A percentile compares a stretch with the other conserved stretches of the same genome.
These are phyloP conservation scores for Clarias batrachus DNA, from an alignment of 2,113 vertebrate genomes.

Conservation along the genomic window DNA sequence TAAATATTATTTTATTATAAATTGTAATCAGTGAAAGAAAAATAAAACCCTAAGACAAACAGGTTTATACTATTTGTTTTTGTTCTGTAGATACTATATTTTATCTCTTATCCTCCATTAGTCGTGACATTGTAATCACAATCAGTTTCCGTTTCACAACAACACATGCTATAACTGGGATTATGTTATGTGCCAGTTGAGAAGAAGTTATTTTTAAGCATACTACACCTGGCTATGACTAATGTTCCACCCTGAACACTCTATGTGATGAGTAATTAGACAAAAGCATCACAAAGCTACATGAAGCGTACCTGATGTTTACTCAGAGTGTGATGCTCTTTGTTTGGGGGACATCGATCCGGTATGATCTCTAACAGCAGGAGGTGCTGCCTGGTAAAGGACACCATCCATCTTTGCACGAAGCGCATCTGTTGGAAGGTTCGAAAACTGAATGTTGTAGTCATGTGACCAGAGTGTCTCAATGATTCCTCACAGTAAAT, in stretches of 20 bases:
- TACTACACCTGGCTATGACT: neutral
- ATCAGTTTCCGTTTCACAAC: neutral
- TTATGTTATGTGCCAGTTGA: neutral
- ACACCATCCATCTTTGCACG: constrained; percentile 56
- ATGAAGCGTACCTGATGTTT: neutral
- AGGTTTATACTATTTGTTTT: neutral
- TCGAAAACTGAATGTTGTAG: constrained; percentile 19
- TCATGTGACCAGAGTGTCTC: neutral
- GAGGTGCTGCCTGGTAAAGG: constrained; percentile 45
- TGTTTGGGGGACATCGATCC: constrained; percentile 53
- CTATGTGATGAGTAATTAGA: neutral
- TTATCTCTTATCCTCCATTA: neutral
- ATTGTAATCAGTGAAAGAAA: neutral
- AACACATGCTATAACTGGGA: neutral
- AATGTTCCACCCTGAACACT: neutral
- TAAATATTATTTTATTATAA: neutral
- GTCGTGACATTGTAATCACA: neutral
- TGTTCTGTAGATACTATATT: neutral
- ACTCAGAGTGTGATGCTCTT: constrained; percentile 24
- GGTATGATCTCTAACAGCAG: constrained; percentile 31
- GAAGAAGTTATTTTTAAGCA: neutral
- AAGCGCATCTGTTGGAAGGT: constrained; percentile 22
- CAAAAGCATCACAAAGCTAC: constrained; percentile 20
- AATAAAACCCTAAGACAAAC: neutral
- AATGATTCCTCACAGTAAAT: neutral